Evolutionary conservation across 2,888 invertebrate genomes (phyloP), one percentile per base, ranked within the genome.

Genomic region (Scaptomyza flava): DNA sequence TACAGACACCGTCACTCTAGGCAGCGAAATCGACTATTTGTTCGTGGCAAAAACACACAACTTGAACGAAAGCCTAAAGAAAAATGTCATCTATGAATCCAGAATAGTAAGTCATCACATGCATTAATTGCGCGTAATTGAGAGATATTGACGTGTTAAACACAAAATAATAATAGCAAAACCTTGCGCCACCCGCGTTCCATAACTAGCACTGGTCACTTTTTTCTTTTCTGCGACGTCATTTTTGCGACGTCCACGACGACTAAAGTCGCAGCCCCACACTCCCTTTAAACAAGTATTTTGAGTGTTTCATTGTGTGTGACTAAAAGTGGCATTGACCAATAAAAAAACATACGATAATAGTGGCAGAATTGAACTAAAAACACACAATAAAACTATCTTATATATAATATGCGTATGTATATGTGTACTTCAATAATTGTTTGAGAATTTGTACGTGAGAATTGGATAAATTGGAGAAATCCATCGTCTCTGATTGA

Each of bases 81-180:
- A 89, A 89, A 89, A 92, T 92, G 92, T 92, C 92, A 79, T 92
- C 92, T 79, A 96, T 96, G 96, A 96, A 96, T 94, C 96, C 96
- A 89, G 96, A 96, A 94, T 96, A 96, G 96, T 96, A 93, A 96
- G 96, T 92, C 80, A 68, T 81, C 79, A 74, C 60, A 59, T 47
- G 11, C 47, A 63, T 51, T 59, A 76, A 82, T 69, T 84, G 80
- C 87, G 87, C 71, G 71, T 74, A 72, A 85, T 61, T 69, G 34
- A 62, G 43, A 57, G 50, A 52, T 52, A 52, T 61, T 68, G 63
- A 70, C 52, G 59, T 64, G 27, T 20, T 50, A 34, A 31, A 34
- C 51, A 11, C 3, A 38, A 52, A 46, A 34, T 34, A 34, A 12
- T 20, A 34, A 23, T 12, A 9, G 42, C 46, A 54, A 74, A 67